Evolutionary conservation across 2,888 invertebrate genomes (phyloP), one percentile per base, ranked within the genome.

Genomic region (Diogma glabrata): DNA sequence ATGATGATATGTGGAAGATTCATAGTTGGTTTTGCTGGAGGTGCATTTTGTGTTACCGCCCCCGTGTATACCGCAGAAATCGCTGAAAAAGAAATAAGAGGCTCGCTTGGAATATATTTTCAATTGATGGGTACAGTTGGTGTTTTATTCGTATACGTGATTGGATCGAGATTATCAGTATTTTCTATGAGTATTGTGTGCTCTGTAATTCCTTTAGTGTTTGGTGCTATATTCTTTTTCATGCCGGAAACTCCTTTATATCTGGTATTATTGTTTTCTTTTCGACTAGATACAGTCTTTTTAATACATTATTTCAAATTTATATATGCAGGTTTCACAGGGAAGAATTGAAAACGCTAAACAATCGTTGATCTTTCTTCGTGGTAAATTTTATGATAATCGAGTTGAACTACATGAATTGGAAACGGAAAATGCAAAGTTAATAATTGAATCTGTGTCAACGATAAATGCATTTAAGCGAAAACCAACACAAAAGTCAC

Each of bases 181-280:
- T 65, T 65, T 50, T 59, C 57, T 57, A 57, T 65, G 55, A 69
- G 67, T 52, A 36, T 69, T 14, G 59, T 68, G 10, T 65, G 64
- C 47, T 66, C 59, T 24, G 10, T 64, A 36, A 33, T 70, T n/a
- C 70, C 91, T 0, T 61, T 88, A 1, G 59, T 87, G 5, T 85
- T 88, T 58, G 81, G 80, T 1, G 59, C 74, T 0, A 70, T 83
- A 3, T 86, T 90, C 68, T 76, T 84, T 60, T 84, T 87, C 59
- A 86, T 92, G 80, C 94, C 93, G 0, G 94, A 94, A 68, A 82
- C 87, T 4, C 93, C 94, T 0, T 78, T 79, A 23, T 87, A 76
- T 64, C 72, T 81, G 57, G 74, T 87, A 55, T 63, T 63, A 56
- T n/a, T n/a, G n/a, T n/a, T n/a, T n/a, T n/a, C n/a, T n/a, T n/a